Percentiles rank a stretch among this genome's conserved stretches.
Evolutionary conservation across 2,797 vertebrate genomes (phyloP).

Genomic region (Acanthiza pusilla): DNA sequence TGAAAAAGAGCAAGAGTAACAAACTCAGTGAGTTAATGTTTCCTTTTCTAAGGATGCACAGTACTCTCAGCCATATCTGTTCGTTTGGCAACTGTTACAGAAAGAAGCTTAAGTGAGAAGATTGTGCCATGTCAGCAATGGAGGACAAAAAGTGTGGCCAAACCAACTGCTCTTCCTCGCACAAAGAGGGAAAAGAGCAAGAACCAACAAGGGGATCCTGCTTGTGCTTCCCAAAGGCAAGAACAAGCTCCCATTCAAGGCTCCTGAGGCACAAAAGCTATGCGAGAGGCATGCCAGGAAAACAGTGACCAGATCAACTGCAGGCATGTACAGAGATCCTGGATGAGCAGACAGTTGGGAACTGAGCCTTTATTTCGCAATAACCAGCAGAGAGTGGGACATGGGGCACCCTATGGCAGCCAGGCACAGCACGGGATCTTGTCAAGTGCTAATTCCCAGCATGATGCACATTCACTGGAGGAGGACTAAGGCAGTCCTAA

Average conservation of each 20-base stretch:
- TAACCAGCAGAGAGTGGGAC: background rate
- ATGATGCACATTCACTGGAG: background rate
- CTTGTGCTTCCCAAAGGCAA: background rate
- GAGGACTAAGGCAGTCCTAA: background rate
- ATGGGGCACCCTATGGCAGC: background rate
- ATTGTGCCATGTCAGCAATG: fast-evolving
- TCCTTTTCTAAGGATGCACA: background rate
- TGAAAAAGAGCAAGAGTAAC: background rate
- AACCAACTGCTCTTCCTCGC: background rate
- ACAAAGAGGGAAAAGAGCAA: background rate
- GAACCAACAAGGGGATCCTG: background rate
- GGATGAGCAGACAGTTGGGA: background rate
- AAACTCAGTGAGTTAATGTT: background rate
- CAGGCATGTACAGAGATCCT: background rate
- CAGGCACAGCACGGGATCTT: background rate
- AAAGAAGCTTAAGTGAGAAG: background rate
- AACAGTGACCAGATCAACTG: background rate
- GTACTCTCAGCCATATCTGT: background rate
- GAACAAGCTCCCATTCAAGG: background rate
- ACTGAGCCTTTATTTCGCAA: background rate
- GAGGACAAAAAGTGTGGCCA: background rate
- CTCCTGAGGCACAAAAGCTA: background rate
- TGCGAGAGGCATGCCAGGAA: background rate
- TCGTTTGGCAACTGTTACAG: background rate
- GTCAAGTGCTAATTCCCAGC: background rate